A percentile compares a stretch with the other conserved stretches of the same genome.
phyloP scores from a whole-genome alignment of 2,113 vertebrate genomes.

The Reinhardtius hippoglossoides region DNA sequence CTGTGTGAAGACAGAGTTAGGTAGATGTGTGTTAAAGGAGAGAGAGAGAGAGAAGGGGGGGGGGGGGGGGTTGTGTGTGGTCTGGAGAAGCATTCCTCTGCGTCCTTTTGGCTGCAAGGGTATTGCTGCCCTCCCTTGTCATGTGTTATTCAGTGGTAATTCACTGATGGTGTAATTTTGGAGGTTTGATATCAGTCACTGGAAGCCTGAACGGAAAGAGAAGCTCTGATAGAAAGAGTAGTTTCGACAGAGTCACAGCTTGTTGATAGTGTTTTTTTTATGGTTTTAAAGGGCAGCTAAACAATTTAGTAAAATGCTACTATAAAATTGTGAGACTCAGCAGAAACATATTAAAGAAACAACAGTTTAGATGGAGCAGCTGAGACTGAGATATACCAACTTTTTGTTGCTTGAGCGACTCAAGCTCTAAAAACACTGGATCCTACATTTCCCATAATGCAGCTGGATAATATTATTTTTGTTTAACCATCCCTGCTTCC shows the following conservation, averaged over 20 bases:
- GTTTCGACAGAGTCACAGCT: conserved; percentile 10
- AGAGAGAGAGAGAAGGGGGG: neutral
- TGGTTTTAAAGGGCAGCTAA: neutral
- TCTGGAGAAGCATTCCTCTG: conserved; percentile 64
- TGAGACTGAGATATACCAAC: neutral
- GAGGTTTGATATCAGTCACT: neutral
- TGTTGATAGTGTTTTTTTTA: neutral
- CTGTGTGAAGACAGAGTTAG: conserved; percentile 26
- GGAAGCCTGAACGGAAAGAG: neutral
- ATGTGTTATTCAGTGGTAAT: conserved; percentile 27
- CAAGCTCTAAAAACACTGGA: neutral
- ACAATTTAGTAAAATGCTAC: neutral
- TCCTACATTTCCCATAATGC: conserved; percentile 7
- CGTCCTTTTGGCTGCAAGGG: conserved; percentile 69
- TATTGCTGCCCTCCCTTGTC: conserved; percentile 62
- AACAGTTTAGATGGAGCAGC: neutral
- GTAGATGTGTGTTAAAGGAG: conserved; percentile 26
- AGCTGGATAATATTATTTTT: neutral
- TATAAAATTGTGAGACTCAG: neutral
- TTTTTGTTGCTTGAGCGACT: neutral
- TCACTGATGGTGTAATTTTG: conserved; percentile 50
- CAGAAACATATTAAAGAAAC: neutral
- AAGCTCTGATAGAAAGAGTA: neutral
- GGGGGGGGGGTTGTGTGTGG: conserved; percentile 11
- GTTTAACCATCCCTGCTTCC: neutral